Percentiles rank a stretch among this genome's conserved stretches.
These are phyloP conservation scores for Poeciliopsis occidentalis DNA, from an alignment of 2,113 vertebrate genomes.

Conservation along the genomic window DNA sequence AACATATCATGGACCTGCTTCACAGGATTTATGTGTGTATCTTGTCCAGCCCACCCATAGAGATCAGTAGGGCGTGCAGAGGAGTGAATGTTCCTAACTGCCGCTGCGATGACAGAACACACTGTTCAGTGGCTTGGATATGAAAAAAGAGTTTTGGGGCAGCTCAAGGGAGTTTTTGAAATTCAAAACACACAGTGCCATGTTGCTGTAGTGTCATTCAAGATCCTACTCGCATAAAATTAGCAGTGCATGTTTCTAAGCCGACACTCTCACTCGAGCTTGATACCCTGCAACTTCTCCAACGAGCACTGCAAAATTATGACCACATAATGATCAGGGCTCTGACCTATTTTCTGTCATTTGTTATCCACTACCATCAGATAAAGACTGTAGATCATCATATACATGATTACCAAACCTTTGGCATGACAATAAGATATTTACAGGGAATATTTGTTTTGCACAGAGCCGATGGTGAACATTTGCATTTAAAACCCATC, in stretches of 20 bases:
- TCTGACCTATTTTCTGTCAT: neutral
- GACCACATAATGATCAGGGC: no score
- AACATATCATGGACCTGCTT: slow-evolving; percentile 33
- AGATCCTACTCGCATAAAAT: no score
- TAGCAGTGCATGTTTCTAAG: no score
- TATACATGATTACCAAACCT: neutral
- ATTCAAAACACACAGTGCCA: no score
- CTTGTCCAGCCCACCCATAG: slow-evolving; percentile 48
- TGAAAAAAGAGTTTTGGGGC: no score
- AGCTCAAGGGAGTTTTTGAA: no score
- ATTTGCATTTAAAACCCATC: neutral
- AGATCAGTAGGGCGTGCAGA: slow-evolving; percentile 62
- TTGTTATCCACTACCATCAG: neutral
- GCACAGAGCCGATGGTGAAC: neutral
- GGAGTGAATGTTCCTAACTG: slow-evolving; percentile 48
- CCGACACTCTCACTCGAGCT: no score
- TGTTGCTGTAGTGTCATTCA: no score
- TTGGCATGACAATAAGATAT: neutral
- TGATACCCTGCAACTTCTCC: no score
- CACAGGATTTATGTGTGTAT: slow-evolving; percentile 40
- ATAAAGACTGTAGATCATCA: neutral
- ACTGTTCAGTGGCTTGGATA: slow-evolving; percentile 53
- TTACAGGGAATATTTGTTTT: neutral
- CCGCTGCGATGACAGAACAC: slow-evolving; percentile 61
- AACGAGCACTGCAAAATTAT: no score